Percentiles rank a stretch among this genome's conserved stretches.
These are phyloP conservation scores for Protosalanx chinensis DNA, from an alignment of 2,797 vertebrate species.

Conservation along the genomic window DNA sequence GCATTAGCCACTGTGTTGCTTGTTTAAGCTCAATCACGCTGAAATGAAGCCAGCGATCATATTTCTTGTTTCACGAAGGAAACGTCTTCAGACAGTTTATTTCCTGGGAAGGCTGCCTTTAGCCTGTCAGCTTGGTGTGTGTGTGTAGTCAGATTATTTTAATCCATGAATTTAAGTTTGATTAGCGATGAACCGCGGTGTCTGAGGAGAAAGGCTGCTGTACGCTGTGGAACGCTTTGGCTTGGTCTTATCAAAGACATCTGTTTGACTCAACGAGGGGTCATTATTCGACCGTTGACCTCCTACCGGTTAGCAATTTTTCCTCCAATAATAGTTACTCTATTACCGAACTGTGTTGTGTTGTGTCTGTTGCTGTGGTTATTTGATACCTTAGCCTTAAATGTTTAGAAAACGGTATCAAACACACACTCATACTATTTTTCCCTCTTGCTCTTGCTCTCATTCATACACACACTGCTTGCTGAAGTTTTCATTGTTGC, in stretches of 20 bases:
- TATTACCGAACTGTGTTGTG: too few species aligned
- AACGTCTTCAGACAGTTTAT: slow-evolving; percentile 43
- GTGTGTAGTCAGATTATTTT: not conserved
- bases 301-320: not conserved
- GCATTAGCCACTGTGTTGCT: slow-evolving; percentile 51
- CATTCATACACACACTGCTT: not conserved
- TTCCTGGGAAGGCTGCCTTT: slow-evolving; percentile 50
- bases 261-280: slow-evolving; percentile 35
- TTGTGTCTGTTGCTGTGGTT: too few species aligned
- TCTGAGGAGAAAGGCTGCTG: not conserved
- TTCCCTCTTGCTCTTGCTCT: not conserved
- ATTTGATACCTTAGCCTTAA: too few species aligned
- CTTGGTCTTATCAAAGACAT: slow-evolving; percentile 14
- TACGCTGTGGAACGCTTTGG: slow-evolving; percentile 14
- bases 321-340: too few species aligned
- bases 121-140: slow-evolving; percentile 23
- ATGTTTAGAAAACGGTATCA: too few species aligned
- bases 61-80: slow-evolving; percentile 64
- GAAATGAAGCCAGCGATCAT: slow-evolving; percentile 45
- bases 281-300: slow-evolving; percentile 28
- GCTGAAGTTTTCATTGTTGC: not conserved
- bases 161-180: slow-evolving; percentile 14
- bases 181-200: slow-evolving; percentile 6
- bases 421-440: not conserved
- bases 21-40: slow-evolving; percentile 60